A percentile compares a stretch with the other conserved stretches of the same genome.
phyloP scores from a whole-genome alignment of 2,113 vertebrate species.

The Campylomormyrus numenius region DNA sequence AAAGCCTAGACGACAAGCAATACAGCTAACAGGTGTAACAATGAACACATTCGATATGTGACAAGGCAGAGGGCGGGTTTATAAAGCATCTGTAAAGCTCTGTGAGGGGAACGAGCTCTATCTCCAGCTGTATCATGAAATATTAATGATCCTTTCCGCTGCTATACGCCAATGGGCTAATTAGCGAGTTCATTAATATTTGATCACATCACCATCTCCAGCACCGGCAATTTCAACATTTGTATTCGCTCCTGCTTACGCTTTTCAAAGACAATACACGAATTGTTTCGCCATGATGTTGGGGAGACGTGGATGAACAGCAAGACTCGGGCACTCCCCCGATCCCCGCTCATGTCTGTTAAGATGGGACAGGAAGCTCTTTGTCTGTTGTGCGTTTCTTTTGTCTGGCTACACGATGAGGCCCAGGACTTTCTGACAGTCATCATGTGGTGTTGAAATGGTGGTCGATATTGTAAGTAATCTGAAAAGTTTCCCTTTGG shows the following conservation, averaged over 20 bases:
- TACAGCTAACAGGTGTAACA: not conserved
- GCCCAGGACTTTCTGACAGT: not conserved
- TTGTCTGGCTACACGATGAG: not conserved
- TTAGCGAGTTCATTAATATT: conserved; percentile 34
- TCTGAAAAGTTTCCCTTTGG: not conserved
- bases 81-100: conserved; percentile 2
- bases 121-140: conserved; percentile 33
- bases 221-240: conserved; percentile 23
- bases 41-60: not conserved
- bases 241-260: conserved; percentile 16
- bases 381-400: not conserved
- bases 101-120: not conserved
- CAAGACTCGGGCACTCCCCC: not conserved
- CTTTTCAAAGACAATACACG: conserved; percentile 15
- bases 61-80: not conserved
- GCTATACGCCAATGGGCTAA: conserved; percentile 28
- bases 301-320: not conserved
- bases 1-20: not conserved
- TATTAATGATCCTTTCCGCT: conserved; percentile 28
- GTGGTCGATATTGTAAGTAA: not conserved
- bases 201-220: conserved; percentile 21
- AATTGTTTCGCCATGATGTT: not conserved
- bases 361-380: not conserved
- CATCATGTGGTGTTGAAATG: not conserved
- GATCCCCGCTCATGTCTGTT: not conserved